Conservation (phyloP, 2,113 vertebrate species). For the Prolemur simus region DNA sequence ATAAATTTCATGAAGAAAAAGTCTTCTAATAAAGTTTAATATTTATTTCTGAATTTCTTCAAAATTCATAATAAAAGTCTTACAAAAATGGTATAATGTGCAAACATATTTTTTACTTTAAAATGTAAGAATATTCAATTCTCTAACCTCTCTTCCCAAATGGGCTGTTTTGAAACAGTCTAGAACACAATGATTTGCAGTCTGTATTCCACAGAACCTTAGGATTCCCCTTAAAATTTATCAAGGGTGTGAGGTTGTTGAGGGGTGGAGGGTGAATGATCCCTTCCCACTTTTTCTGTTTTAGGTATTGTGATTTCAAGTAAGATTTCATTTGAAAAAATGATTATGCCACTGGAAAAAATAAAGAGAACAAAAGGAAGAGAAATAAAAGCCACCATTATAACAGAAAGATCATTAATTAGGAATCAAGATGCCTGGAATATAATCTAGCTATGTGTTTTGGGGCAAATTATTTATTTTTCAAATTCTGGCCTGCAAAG, state of each 20-base stretch:
- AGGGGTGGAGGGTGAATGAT: neutral
- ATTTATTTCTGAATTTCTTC: slow-evolving; percentile 18
- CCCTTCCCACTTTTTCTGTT: neutral
- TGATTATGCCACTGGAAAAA: neutral
- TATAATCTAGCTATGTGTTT: neutral
- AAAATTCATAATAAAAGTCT: slow-evolving; percentile 13
- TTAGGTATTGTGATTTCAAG: neutral
- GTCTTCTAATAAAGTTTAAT: neutral
- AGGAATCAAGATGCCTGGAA: neutral
- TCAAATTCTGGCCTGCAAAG: neutral
- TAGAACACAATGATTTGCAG: neutral
- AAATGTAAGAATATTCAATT: slow-evolving; percentile 16
- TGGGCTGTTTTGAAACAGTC: neutral
- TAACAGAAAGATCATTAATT: neutral
- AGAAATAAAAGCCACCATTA: neutral
- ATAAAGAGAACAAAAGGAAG: neutral
- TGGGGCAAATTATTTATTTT: neutral
- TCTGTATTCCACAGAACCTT: neutral
- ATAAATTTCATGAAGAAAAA: neutral
- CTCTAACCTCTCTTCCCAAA: neutral
- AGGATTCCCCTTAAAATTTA: neutral
- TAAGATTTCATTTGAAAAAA: neutral
- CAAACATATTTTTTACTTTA: slow-evolving; percentile 36
- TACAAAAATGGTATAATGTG: slow-evolving; percentile 9
- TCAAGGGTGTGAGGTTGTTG: neutral